phyloP scores from a whole-genome alignment of 1,140 invertebrate genomes.

The Cataglyphis hispanica region DNA sequence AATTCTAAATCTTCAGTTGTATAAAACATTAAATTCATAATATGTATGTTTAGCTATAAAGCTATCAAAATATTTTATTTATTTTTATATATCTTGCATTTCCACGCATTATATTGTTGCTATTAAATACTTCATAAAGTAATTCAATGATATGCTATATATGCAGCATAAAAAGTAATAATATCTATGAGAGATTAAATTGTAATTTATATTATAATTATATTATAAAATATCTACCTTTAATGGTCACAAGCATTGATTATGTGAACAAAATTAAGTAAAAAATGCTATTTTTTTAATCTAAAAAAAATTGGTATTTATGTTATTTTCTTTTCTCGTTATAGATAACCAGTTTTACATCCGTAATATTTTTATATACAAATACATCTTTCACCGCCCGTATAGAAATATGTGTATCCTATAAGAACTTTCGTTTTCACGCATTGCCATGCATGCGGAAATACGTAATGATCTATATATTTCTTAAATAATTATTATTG shows the following conservation, averaged over 20 bases:
- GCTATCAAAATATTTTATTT: background rate
- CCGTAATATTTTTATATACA: background rate
- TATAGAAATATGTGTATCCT: constrained; percentile 15
- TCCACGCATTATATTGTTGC: background rate
- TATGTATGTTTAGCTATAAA: background rate
- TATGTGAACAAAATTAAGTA: background rate
- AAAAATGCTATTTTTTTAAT: background rate
- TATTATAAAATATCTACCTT: background rate
- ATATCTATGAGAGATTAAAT: background rate
- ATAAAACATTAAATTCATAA: background rate
- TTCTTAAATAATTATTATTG: background rate
- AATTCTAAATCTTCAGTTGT: background rate
- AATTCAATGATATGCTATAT: background rate
- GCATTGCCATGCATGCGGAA: background rate
- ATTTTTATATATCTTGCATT: background rate
- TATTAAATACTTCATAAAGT: background rate
- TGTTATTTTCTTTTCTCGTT: background rate
- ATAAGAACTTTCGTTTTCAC: constrained; percentile 27
- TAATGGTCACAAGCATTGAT: background rate
- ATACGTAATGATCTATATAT: constrained; percentile 18
- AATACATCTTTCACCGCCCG: background rate
- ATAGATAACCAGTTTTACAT: constrained; percentile 14
- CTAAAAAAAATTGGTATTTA: background rate
- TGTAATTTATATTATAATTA: background rate
- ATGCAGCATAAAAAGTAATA: background rate